Evolutionary conservation across 2,113 vertebrate species (phyloP).

Genomic region (Trichechus manatus): DNA sequence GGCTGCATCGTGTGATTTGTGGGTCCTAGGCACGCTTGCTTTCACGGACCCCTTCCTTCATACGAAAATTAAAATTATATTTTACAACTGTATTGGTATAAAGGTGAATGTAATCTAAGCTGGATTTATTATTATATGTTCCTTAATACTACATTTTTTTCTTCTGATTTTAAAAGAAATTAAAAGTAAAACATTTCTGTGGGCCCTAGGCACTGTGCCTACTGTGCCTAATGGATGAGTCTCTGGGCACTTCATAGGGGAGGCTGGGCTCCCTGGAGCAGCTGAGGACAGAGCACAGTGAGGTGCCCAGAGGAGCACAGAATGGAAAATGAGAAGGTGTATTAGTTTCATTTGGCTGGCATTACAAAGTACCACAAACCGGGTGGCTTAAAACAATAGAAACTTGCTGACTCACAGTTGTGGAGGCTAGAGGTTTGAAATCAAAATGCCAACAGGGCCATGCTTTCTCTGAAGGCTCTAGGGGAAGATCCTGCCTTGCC

Average conservation of each 20-base stretch:
- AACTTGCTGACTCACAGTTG: neutral
- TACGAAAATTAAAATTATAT: neutral
- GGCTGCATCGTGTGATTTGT: neutral
- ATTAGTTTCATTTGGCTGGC: neutral
- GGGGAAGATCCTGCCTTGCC: neutral
- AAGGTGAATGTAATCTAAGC: neutral
- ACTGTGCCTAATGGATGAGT: neutral
- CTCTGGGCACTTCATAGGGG: neutral
- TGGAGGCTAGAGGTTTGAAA: neutral
- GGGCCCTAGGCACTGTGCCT: neutral
- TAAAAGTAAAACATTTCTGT: neutral
- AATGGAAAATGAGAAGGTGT: neutral
- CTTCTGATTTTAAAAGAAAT: neutral
- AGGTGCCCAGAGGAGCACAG: neutral
- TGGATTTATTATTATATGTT: neutral
- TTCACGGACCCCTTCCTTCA: neutral
- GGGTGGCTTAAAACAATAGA: neutral
- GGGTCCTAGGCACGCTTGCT: neutral
- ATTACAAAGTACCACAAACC: neutral
- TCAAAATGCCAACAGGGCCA: neutral
- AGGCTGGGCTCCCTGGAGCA: neutral
- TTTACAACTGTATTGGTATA: neutral
- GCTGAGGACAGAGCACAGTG: neutral
- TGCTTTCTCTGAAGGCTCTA: neutral
- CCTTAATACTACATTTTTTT: neutral